phyloP scores from a whole-genome alignment of 2,888 invertebrate species.

The Augochlorella aurata region DNA sequence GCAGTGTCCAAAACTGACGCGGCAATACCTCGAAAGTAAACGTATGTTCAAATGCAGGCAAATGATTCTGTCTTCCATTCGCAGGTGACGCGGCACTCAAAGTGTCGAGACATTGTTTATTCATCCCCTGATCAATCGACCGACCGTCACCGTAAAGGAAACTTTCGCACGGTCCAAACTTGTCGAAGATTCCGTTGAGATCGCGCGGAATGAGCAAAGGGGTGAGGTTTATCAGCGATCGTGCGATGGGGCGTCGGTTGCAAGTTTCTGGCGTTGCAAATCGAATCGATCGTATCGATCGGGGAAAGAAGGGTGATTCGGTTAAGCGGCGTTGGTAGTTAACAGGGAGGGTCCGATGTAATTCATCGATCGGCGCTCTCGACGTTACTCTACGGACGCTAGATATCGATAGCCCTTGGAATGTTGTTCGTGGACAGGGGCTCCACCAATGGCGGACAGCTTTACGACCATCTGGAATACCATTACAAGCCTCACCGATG shows the following conservation, averaged over 20 bases:
- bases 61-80: too few species aligned
- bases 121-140: not conserved
- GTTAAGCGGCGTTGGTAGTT: constrained; percentile 57
- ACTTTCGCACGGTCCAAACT: not conserved
- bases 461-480: constrained; percentile 59
- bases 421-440: constrained; percentile 54
- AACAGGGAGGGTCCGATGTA: constrained; percentile 55
- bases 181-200: not conserved
- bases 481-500: constrained; percentile 48
- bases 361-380: constrained; percentile 60
- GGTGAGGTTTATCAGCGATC: constrained; percentile 1
- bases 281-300: constrained; percentile 61
- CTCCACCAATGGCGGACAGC: constrained; percentile 47
- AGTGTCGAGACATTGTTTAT: not conserved
- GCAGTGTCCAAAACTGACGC: too few species aligned
- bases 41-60: too few species aligned
- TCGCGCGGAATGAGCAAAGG: not conserved
- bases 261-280: constrained; percentile 13
- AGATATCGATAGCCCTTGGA: constrained; percentile 52
- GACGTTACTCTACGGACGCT: constrained; percentile 29
- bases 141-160: not conserved
- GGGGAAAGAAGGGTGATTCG: constrained; percentile 29
- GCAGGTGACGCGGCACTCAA: not conserved
- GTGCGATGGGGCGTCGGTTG: not conserved
- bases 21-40: too few species aligned